Conservation (phyloP, 2,797 vertebrate genomes). For the Gadopsis marmoratus region DNA sequence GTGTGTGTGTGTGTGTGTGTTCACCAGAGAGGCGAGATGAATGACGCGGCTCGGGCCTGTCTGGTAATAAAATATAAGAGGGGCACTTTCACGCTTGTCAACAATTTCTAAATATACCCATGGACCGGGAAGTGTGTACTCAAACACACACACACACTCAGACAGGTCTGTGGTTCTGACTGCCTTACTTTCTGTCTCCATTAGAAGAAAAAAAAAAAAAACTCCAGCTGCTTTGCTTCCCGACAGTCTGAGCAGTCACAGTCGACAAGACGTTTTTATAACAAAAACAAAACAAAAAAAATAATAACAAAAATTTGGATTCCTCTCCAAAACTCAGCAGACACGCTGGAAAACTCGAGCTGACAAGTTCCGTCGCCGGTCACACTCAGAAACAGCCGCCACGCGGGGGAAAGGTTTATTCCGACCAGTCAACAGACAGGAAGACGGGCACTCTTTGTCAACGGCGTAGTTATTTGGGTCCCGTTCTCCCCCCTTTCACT, state of each 20-base stretch:
- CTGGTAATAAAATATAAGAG: conserved; percentile 84
- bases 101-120: conserved; percentile 84
- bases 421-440: conserved; percentile 63
- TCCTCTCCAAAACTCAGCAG: conserved; percentile 72
- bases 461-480: conserved; percentile 47
- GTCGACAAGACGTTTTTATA: conserved; percentile 74
- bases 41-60: conserved; percentile 76
- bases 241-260: conserved; percentile 63
- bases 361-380: conserved; percentile 69
- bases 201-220: conserved; percentile 46
- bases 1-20: conserved; percentile 40
- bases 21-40: conserved; percentile 62
- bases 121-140: conserved; percentile 46
- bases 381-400: neutral
- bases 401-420: conserved; percentile 64
- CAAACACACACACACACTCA: conserved; percentile 17
- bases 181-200: conserved; percentile 69
- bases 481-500: conserved; percentile 22
- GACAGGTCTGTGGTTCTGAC: conserved; percentile 55
- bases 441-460: conserved; percentile 50
- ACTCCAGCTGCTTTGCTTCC: conserved; percentile 56
- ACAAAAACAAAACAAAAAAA: conserved; percentile 53
- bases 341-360: conserved; percentile 65
- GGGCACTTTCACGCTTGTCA: conserved; percentile 85
- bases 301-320: conserved; percentile 52